Evolutionary conservation across 2,888 invertebrate genomes (phyloP).

Genomic region (Acheta domesticus): DNA sequence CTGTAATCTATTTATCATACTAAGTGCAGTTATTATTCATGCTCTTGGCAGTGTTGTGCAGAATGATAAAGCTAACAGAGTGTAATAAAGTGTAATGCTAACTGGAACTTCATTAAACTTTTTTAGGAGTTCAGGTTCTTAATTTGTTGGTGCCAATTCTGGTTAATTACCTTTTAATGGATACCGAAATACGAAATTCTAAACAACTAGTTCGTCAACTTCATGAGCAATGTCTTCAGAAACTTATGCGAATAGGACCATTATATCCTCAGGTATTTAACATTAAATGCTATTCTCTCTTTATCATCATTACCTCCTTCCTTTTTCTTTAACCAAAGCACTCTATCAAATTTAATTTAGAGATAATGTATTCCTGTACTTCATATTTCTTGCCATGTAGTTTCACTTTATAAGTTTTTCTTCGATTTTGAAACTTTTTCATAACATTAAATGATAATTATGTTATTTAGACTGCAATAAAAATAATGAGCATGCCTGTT

Average conservation of each 20-base stretch:
- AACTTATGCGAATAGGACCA: slow-evolving; percentile 88
- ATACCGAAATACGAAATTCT: slow-evolving; percentile 57
- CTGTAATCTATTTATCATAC: too few species aligned
- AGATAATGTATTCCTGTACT: not conserved
- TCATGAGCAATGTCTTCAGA: slow-evolving; percentile 85
- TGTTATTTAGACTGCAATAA: not conserved
- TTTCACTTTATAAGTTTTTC: not conserved
- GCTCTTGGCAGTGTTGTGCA: too few species aligned
- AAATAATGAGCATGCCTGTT: slow-evolving; percentile 31
- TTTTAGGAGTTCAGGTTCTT: slow-evolving; percentile 82
- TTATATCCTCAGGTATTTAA: slow-evolving; percentile 75
- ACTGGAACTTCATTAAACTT: not conserved
- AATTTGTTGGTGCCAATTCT: slow-evolving; percentile 86
- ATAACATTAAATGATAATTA: not conserved
- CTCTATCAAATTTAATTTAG: not conserved
- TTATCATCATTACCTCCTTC: too few species aligned
- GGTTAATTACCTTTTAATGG: slow-evolving; percentile 77
- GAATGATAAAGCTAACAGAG: too few species aligned
- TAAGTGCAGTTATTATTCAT: too few species aligned
- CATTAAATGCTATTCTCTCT: too few species aligned
- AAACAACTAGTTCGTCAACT: slow-evolving; percentile 65
- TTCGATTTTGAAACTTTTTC: not conserved
- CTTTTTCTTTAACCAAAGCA: too few species aligned
- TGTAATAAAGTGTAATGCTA: not conserved
- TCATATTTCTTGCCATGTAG: not conserved